Evolutionary conservation across 53 echinoderm and acorn worm species (phyloP).

Genomic region (Paelopatides confundens): DNA sequence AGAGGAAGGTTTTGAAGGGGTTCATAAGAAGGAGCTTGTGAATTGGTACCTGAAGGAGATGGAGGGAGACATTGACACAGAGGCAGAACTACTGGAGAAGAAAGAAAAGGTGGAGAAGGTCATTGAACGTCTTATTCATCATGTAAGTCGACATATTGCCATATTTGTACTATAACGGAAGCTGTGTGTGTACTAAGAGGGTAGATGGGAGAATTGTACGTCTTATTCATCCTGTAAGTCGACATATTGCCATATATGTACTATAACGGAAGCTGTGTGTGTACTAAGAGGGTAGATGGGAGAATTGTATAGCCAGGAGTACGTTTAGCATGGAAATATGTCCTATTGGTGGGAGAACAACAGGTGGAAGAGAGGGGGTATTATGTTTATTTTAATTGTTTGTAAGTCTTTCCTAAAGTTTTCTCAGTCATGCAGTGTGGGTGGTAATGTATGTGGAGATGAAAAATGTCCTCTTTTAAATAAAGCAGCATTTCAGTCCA

Average conservation of each 20-base stretch:
- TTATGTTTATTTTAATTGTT: too few species aligned
- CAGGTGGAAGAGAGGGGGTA: too few species aligned
- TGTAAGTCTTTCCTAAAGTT: too few species aligned
- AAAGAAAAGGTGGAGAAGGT: conserved; percentile 98
- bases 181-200: not conserved
- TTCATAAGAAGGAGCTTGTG: conserved; percentile 78
- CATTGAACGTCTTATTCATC: conserved; percentile 83
- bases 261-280: too few species aligned
- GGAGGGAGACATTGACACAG: conserved; percentile 94
- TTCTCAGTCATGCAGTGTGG: too few species aligned
- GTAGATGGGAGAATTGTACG: not conserved
- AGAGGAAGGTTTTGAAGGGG: conserved; percentile 98
- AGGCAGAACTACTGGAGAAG: conserved; percentile 86
- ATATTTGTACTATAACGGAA: not conserved
- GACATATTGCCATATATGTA: not conserved
- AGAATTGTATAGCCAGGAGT: too few species aligned
- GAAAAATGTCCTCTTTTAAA: too few species aligned
- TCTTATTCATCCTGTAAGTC: too few species aligned
- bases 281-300: not conserved
- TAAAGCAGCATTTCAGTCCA: too few species aligned
- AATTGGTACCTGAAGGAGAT: conserved; percentile 98
- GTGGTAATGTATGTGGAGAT: too few species aligned
- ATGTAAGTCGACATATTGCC: conserved; percentile 56
- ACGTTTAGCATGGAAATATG: too few species aligned
- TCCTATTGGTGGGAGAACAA: too few species aligned